These are phyloP conservation scores for Rallus limicola DNA, from an alignment of 2,113 vertebrate genomes.

Conservation along the genomic window DNA sequence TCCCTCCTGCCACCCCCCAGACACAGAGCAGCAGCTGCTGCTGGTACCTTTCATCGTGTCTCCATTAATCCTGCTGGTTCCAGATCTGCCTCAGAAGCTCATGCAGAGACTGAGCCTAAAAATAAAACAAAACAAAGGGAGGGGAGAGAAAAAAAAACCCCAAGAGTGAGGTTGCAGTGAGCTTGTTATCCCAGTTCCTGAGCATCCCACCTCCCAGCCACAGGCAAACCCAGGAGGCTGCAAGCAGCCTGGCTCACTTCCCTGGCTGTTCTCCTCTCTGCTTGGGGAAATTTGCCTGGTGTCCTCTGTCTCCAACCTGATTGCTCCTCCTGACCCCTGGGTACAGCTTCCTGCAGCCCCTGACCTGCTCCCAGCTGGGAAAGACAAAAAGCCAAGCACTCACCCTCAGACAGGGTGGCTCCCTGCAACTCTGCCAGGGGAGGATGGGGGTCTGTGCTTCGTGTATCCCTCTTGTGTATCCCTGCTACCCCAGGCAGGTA, in stretches of 20 bases:
- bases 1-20: not conserved
- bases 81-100: not conserved
- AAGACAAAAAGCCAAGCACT: not conserved
- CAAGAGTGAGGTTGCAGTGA: not conserved
- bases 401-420: no score
- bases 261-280: not conserved
- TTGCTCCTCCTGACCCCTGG: not conserved
- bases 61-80: constrained; percentile 12
- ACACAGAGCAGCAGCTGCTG: accelerated
- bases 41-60: not conserved
- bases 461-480: no score
- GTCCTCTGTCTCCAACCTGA: not conserved
- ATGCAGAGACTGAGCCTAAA: not conserved
- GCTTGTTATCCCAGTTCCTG: not conserved
- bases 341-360: not conserved
- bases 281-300: not conserved
- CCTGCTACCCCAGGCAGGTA: not conserved
- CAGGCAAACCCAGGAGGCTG: not conserved
- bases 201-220: not conserved
- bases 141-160: accelerated
- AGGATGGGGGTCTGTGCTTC: no score
- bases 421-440: no score
- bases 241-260: not conserved
- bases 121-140: constrained; percentile 9
- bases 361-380: accelerated